A percentile compares a stretch with the other conserved stretches of the same genome.
phyloP scores from a whole-genome alignment of 2,113 vertebrate genomes.

The Otus sunia region DNA sequence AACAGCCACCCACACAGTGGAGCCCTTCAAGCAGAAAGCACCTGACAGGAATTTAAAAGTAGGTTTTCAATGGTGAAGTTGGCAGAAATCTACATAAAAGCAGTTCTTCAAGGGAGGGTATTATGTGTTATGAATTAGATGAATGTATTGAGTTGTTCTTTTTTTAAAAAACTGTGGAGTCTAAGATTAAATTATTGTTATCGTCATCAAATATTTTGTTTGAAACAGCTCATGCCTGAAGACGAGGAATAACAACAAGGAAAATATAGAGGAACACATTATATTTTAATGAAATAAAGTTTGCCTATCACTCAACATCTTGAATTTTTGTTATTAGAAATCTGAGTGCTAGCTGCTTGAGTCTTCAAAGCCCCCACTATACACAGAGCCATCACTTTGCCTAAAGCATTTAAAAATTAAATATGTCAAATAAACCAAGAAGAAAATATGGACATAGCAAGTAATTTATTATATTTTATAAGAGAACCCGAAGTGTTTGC shows the following conservation, averaged over 20 bases:
- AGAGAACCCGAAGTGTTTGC: background rate
- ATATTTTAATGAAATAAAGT: background rate
- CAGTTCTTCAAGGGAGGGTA: constrained; percentile 16
- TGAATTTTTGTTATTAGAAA: background rate
- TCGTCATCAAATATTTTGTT: background rate
- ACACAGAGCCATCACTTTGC: background rate
- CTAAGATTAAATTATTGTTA: constrained; percentile 27
- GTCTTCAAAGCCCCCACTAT: background rate
- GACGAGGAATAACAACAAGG: background rate
- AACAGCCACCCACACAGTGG: constrained; percentile 26
- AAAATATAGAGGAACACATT: background rate
- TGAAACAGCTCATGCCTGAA: background rate
- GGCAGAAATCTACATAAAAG: constrained; percentile 50
- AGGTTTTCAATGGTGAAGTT: constrained; percentile 42
- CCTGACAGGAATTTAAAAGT: constrained; percentile 40
- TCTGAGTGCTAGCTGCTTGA: background rate
- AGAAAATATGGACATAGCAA: background rate
- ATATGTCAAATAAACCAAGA: background rate
- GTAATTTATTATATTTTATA: background rate
- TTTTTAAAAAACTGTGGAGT: background rate
- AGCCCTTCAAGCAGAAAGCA: constrained; percentile 46
- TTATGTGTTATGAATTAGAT: constrained; percentile 44
- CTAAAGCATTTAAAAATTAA: background rate
- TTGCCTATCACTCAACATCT: background rate
- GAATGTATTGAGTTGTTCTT: background rate